phyloP scores from a whole-genome alignment of 2,888 invertebrate genomes.

The Phengaris alcon region DNA sequence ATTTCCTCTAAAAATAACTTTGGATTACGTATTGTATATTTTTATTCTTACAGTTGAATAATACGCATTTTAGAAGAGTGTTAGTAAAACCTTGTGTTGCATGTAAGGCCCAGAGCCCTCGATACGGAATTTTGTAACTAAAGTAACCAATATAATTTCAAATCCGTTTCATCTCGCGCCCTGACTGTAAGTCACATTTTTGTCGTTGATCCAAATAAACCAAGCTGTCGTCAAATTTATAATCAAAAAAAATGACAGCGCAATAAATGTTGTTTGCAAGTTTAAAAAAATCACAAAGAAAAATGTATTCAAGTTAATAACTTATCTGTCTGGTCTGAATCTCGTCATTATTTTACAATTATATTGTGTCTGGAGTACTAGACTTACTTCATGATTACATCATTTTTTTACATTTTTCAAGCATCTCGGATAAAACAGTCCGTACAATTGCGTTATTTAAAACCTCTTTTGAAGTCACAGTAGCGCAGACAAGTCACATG shows the following conservation, averaged over 20 bases:
- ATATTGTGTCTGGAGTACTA: not conserved
- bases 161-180: not conserved
- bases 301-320: not conserved
- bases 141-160: no score
- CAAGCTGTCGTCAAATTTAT: not conserved
- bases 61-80: no score
- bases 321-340: not conserved
- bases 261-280: not conserved
- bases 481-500: not conserved
- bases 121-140: no score
- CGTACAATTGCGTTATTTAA: not conserved
- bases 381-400: not conserved
- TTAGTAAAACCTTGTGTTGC: no score
- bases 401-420: not conserved
- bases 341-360: not conserved
- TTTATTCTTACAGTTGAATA: no score
- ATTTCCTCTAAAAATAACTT: no score
- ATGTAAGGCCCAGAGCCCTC: no score
- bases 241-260: not conserved
- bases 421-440: not conserved
- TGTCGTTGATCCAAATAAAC: not conserved
- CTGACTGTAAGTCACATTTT: not conserved
- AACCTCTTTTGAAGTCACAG: not conserved
- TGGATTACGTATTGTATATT: no score
- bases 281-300: not conserved